Base-by-base conservation (phyloP, 2,888 invertebrate species). In the Podotricha telesiphe region DNA sequence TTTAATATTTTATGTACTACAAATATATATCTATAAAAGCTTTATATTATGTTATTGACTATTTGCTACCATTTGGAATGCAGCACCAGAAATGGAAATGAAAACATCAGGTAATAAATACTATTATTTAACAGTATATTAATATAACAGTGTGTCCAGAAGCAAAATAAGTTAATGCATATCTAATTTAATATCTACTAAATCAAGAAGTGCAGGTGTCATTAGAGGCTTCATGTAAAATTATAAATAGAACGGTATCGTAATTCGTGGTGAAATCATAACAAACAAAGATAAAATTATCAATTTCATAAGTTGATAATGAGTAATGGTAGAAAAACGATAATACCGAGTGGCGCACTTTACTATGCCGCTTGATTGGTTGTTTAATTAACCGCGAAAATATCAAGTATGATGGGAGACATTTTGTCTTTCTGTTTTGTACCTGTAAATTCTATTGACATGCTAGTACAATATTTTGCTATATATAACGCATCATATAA, bases 81-180 rank as follows among this genome's bases (percentile, higher is more conserved):
- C 89, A 91, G 91, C 91, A 13, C 78, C 82, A 67, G 91, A 91
- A 78, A 79, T 82, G 69, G 80, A 84, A 76, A 89, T 91, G 89
- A 85, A 80, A 75, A 80, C 84, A 65, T 76, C 89, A 89, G 91
- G 91, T 91, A 87, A 15, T 28, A 42, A 13, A 17, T 37, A 37
- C 10, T 42, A 42, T 42, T 42, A n/a, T n/a, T n/a, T n/a, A n/a
- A 42, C 7, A 42, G 4, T 42, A 13, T 13, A 42, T 42, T 37
- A 8, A 37, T 37, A 37, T 42, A 13, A 42, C 13, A 4, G 37
- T 10, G 37, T 13, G 13, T 13, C 13, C 13, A 42, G 11, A 42
- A 42, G 13, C 13, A 42, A 42, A 42, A 42, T 13, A 42, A 42
- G 42, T 13, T 13, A 42, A 42, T 42, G 13, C 42, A 42, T 19